Percentiles rank a stretch among this genome's conserved stretches.
Evolutionary conservation across 2,797 vertebrate species (phyloP).

Genomic region (Novumbra hubbsi): DNA sequence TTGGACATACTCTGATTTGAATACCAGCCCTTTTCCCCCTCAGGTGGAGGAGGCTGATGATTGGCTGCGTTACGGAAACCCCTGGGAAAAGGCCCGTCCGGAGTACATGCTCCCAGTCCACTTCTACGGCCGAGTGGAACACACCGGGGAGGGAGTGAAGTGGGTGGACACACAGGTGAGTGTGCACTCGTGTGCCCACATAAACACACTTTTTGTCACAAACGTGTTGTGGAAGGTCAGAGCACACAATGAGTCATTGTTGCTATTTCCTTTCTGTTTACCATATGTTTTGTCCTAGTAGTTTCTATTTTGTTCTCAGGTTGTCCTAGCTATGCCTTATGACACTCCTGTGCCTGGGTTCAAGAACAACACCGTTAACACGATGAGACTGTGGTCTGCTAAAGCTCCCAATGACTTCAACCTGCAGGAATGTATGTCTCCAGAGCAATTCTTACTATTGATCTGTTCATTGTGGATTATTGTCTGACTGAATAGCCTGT

Average conservation of each 20-base stretch:
- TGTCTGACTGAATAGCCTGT: not conserved
- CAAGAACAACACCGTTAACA: conserved; percentile 89
- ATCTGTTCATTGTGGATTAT: not conserved
- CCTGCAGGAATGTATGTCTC: conserved; percentile 80
- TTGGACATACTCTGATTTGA: not conserved
- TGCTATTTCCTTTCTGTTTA: not conserved
- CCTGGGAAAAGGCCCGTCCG: conserved; percentile 85
- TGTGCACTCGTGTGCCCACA: not conserved
- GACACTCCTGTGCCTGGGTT: conserved; percentile 86
- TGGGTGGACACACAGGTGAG: conserved; percentile 84
- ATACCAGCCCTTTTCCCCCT: not conserved
- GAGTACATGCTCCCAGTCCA: conserved; percentile 86
- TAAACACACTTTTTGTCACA: not conserved
- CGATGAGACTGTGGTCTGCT: conserved; percentile 89
- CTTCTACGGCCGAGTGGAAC: conserved; percentile 79
- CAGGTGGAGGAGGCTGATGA: conserved; percentile 87
- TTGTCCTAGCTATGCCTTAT: conserved; percentile 85
- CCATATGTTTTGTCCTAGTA: not conserved
- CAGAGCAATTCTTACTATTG: not conserved
- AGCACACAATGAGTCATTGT: not conserved
- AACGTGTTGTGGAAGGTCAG: too few species aligned
- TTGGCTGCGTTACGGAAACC: conserved; percentile 85
- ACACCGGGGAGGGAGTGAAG: conserved; percentile 64
- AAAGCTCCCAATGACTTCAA: conserved; percentile 88
- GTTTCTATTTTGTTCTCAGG: conserved; percentile 51